Percentiles rank a stretch among this genome's conserved stretches.
phyloP scores from a whole-genome alignment of 1,140 invertebrate species.

The Octopus bimaculoides region DNA sequence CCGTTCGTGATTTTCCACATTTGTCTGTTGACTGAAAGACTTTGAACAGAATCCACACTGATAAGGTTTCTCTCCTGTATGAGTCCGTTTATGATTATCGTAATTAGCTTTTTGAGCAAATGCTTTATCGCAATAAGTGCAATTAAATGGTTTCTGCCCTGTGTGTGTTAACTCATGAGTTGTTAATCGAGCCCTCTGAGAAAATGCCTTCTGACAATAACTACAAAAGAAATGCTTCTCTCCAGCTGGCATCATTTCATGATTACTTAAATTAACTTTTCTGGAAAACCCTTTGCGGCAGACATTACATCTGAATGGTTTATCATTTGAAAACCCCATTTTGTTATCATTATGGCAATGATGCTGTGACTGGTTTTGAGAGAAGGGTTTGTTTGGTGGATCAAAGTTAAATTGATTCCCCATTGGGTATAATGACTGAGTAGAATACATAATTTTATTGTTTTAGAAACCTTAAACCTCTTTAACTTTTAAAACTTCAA shows the following conservation, averaged over 20 bases:
- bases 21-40: conserved; percentile 14
- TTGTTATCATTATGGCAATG: background rate
- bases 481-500: too few relatives aligned
- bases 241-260: background rate
- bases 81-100: conserved; percentile 17
- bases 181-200: background rate
- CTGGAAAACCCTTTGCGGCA: conserved; percentile 19
- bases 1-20: conserved; percentile 16
- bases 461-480: too few relatives aligned
- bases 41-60: conserved; percentile 18
- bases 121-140: conserved; percentile 81
- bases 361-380: background rate
- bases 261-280: conserved; percentile 14
- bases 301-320: conserved; percentile 16
- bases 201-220: background rate
- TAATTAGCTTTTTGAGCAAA: conserved; percentile 76
- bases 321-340: conserved; percentile 2
- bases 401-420: conserved; percentile 1
- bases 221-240: conserved; percentile 3
- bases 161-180: conserved; percentile 68
- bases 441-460: background rate
- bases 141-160: conserved; percentile 81
- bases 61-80: conserved; percentile 16
- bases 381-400: background rate
- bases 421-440: background rate